Conservation (phyloP, 2,797 vertebrate species). For the Ceyx erithaca region DNA sequence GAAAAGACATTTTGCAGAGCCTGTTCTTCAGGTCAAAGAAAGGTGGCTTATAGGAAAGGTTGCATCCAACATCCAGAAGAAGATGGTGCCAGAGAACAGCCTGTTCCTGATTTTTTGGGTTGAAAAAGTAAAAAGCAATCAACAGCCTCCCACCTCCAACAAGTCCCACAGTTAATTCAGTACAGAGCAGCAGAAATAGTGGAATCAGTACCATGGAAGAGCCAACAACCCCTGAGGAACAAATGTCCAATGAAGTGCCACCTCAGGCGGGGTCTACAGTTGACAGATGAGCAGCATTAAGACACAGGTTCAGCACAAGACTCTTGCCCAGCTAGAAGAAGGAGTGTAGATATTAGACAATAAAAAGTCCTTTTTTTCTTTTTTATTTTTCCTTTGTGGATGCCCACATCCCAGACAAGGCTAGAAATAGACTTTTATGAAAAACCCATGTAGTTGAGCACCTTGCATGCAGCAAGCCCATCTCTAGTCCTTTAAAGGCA, state of each 20-base stretch:
- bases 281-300: neutral
- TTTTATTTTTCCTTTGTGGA: neutral
- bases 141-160: neutral
- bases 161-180: neutral
- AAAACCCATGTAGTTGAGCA: neutral
- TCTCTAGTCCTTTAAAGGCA: neutral
- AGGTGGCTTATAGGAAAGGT: neutral
- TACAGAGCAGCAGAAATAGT: neutral
- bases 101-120: neutral
- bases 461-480: neutral
- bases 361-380: accelerated
- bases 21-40: neutral
- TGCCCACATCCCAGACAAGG: neutral
- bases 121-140: neutral
- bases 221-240: neutral
- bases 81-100: neutral
- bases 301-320: neutral
- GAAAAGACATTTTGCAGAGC: neutral
- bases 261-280: neutral
- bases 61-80: neutral
- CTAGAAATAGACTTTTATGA: neutral
- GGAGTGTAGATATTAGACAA: neutral
- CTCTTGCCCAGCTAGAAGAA: neutral
- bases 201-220: neutral
- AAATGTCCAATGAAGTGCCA: neutral